Evolutionary conservation across 2,888 invertebrate genomes (phyloP).

Genomic region (Pristionchus fissidentatus): DNA sequence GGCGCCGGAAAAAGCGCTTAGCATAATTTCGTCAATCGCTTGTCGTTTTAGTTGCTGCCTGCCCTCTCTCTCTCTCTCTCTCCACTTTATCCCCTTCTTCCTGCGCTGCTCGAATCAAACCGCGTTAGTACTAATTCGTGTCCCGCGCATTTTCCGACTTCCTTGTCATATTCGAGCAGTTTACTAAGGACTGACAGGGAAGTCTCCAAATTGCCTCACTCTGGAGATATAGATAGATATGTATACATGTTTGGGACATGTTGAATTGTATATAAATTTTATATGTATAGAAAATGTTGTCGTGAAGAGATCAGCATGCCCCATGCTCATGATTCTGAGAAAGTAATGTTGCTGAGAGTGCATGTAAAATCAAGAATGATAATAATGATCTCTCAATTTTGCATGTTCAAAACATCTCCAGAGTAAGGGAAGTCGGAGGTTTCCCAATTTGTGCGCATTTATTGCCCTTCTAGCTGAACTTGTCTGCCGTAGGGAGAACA

Average conservation of each 20-base stretch:
- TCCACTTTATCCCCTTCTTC: conserved; percentile 13
- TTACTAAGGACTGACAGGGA: not conserved
- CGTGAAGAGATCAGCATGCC: not conserved
- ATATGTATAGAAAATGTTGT: not conserved
- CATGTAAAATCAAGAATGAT: no score
- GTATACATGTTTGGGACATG: not conserved
- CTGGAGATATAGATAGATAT: not conserved
- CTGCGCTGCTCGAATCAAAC: not conserved
- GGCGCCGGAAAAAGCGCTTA: conserved; percentile 28
- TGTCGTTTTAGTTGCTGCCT: conserved; percentile 12
- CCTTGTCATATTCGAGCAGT: not conserved
- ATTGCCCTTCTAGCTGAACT: no score
- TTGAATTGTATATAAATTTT: not conserved
- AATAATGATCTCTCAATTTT: no score
- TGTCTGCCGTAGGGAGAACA: no score
- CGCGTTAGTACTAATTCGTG: not conserved
- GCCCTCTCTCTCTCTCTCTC: not conserved
- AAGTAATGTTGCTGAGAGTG: no score
- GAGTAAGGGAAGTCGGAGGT: no score
- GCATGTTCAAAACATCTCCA: no score
- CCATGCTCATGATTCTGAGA: no score
- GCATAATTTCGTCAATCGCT: conserved; percentile 29
- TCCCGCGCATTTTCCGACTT: not conserved
- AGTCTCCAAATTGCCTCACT: not conserved
- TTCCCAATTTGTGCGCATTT: no score